phyloP scores from a whole-genome alignment of 2,113 vertebrate genomes.

The Ahaetulla prasina region DNA sequence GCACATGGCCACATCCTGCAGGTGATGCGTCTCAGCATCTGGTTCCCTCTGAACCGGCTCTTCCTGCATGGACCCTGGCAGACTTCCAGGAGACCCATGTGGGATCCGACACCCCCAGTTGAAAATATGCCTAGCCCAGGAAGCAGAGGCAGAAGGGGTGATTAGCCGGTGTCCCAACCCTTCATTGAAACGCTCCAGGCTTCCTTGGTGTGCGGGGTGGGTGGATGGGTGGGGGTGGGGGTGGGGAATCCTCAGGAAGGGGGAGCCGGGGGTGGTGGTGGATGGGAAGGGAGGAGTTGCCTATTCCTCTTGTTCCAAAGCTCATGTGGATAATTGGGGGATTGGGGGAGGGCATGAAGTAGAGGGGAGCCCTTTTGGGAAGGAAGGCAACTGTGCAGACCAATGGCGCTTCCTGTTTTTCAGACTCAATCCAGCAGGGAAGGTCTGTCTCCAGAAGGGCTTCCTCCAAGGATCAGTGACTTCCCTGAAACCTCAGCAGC shows the following conservation, averaged over 20 bases:
- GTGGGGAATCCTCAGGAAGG: background rate
- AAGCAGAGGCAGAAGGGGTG: background rate
- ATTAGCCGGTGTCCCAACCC: background rate
- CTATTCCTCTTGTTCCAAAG: background rate
- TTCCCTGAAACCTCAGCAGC: background rate
- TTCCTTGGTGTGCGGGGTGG: background rate
- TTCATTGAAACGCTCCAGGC: background rate
- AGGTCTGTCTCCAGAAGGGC: background rate
- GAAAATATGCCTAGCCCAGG: background rate
- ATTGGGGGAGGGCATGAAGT: background rate
- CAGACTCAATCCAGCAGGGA: background rate
- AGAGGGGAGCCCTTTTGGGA: background rate
- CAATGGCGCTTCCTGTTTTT: background rate
- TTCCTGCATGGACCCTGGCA: background rate
- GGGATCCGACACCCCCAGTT: background rate
- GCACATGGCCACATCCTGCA: background rate
- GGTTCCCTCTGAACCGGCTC: background rate
- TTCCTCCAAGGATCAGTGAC: background rate
- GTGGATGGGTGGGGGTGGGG: too few relatives aligned
- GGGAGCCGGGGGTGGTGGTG: too few relatives aligned
- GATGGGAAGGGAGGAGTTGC: background rate
- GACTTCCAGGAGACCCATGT: background rate
- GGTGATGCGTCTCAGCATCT: accelerated
- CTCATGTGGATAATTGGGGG: background rate
- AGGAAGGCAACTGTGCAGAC: background rate